Evolutionary conservation across 2,888 invertebrate species (phyloP).

Genomic region (Atrina japonica): DNA sequence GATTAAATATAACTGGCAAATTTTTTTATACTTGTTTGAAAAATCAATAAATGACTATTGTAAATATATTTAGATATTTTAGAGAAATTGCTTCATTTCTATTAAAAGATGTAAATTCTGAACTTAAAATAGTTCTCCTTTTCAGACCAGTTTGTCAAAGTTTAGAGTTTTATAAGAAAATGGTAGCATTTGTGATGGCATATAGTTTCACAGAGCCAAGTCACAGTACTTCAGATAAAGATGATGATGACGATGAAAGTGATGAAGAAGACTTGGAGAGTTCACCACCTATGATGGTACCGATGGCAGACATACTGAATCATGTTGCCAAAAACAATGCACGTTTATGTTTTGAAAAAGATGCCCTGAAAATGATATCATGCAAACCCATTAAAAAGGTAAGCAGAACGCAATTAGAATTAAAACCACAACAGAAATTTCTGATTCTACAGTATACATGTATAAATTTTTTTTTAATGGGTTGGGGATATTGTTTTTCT

Average conservation of each 20-base stretch:
- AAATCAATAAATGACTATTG: not conserved
- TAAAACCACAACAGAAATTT: too few relatives aligned
- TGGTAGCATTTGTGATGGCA: conserved; percentile 81
- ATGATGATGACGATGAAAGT: conserved; percentile 59
- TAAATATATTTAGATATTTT: not conserved
- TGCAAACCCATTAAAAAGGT: conserved; percentile 73
- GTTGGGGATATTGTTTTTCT: not conserved
- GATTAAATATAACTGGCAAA: too few relatives aligned
- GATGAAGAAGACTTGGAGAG: conserved; percentile 58
- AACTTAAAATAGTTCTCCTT: too few relatives aligned
- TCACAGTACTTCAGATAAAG: conserved; percentile 1
- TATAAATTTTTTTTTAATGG: not conserved
- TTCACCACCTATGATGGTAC: conserved; percentile 79
- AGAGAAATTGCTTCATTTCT: not conserved
- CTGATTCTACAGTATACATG: not conserved
- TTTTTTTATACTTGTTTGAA: too few relatives aligned
- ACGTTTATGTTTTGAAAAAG: conserved; percentile 75
- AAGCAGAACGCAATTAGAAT: conserved; percentile 13
- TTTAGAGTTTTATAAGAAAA: conserved; percentile 78
- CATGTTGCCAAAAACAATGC: conserved; percentile 80
- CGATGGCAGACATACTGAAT: conserved; percentile 80
- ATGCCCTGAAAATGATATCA: conserved; percentile 77
- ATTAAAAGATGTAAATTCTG: not conserved
- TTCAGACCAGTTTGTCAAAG: conserved; percentile 55
- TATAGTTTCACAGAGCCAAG: conserved; percentile 81